These are phyloP conservation scores for Siniperca chuatsi DNA, from an alignment of 2,113 vertebrate genomes.

Conservation along the genomic window DNA sequence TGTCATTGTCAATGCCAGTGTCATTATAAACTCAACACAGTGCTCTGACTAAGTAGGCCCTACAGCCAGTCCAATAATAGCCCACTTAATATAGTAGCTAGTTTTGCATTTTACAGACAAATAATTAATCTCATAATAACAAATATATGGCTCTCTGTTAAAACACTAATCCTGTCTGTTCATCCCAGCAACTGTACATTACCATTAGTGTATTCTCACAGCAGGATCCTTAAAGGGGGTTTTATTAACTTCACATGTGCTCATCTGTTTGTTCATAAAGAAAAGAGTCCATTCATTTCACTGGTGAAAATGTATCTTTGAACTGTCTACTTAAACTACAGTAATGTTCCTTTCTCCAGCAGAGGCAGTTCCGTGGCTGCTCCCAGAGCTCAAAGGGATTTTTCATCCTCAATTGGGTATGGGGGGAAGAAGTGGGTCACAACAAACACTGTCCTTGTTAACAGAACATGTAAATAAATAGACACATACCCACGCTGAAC, in stretches of 20 bases:
- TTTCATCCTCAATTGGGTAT: slow-evolving; percentile 69
- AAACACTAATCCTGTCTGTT: slow-evolving; percentile 40
- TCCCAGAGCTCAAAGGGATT: slow-evolving; percentile 71
- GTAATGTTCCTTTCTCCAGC: slow-evolving; percentile 43
- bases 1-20: not conserved
- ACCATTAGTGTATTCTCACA: slow-evolving; percentile 32
- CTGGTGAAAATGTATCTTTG: slow-evolving; percentile 54
- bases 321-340: slow-evolving; percentile 53
- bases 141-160: slow-evolving; percentile 20
- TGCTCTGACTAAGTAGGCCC: no score
- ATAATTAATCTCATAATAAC: slow-evolving; percentile 2
- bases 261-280: slow-evolving; percentile 45
- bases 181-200: slow-evolving; percentile 20
- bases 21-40: not conserved
- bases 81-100: not conserved
- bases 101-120: not conserved
- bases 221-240: slow-evolving; percentile 21
- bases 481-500: slow-evolving; percentile 73
- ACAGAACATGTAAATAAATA: slow-evolving; percentile 82
- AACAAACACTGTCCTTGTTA: slow-evolving; percentile 80
- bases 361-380: slow-evolving; percentile 58
- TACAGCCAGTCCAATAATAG: not conserved
- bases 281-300: slow-evolving; percentile 32
- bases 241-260: slow-evolving; percentile 19
- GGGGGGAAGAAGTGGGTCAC: slow-evolving; percentile 72